Evolutionary conservation across 2,113 vertebrate genomes (phyloP), one percentile per base, ranked within the genome.

Genomic region (Oreocharis arfaki): DNA sequence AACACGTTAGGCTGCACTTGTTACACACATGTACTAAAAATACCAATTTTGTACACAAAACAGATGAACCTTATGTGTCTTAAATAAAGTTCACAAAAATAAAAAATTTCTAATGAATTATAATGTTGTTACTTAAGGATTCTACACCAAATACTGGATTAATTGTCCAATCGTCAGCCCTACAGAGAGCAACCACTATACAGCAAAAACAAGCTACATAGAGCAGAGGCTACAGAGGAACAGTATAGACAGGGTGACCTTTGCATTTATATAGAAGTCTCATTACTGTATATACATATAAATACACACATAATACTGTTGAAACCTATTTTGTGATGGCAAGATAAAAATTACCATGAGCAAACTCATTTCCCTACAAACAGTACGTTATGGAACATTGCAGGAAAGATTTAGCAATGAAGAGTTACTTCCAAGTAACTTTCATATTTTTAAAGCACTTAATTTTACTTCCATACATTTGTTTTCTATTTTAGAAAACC

Each of bases 1-100:
- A 86, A 44, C 35, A 79, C 0, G 0, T 13, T 22, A 49, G 19
- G 9, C 32, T 67, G 63, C 1, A 2, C 26, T 37, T n/a, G 24
- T 26, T 37, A 74, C 10, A 53, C 26, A 27, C 2, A 3, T 9
- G 15, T 8, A 67, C 15, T 32, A 76, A 79, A 49, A 60, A 24
- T 7, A 11, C 5, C 7, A 0, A 27, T 39, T 86, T 61, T 39
- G 15, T 59, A 59, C 22, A 56, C 7, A 56, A 44, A 67, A 14
- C 7, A 65, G 10, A 56, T 23, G 4, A 80, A 50, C 3, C 2
- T 8, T n/a, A 18, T 5, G 6, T 15, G 14, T 12, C 53, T 46
- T 37, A 77, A 59, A 52, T 50, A 32, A 42, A 59, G 17, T 28
- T 75, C n/a, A 73, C 21, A 44, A 77, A 92, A 50, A 41, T 8